Evolutionary conservation across 1,140 invertebrate genomes (phyloP).

Genomic region (Holcopasites calliopsidis): DNA sequence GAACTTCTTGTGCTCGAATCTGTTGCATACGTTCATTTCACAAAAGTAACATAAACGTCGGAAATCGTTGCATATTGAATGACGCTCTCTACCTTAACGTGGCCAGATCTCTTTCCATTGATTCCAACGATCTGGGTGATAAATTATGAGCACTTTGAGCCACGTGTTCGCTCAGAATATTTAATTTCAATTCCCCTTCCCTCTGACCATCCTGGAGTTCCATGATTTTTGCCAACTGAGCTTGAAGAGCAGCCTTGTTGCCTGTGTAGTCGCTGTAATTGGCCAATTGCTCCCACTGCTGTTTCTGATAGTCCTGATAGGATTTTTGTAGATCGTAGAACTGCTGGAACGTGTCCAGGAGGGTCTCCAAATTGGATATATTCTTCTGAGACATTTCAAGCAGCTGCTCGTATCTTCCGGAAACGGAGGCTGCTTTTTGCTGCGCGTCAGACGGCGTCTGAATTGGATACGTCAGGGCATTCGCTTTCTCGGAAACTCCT

Average conservation of each 20-base stretch:
- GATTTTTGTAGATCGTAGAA: conserved; percentile 92
- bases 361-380: conserved; percentile 87
- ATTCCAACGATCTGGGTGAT: conserved; percentile 88
- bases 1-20: conserved; percentile 91
- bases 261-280: conserved; percentile 90
- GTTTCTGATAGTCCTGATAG: conserved; percentile 92
- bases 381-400: conserved; percentile 82
- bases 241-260: conserved; percentile 87
- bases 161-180: conserved; percentile 85
- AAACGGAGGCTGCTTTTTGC: conserved; percentile 85
- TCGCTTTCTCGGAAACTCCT: conserved; percentile 92
- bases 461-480: conserved; percentile 79
- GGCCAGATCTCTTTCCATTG: conserved; percentile 88
- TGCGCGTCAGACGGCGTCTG: conserved; percentile 84
- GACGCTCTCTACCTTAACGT: conserved; percentile 87
- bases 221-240: conserved; percentile 86
- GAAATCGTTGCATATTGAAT: no score
- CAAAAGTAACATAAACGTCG: no score
- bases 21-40: conserved; percentile 50
- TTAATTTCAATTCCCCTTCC: conserved; percentile 87
- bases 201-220: conserved; percentile 88
- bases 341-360: conserved; percentile 89
- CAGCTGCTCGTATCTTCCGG: conserved; percentile 87
- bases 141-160: conserved; percentile 83
- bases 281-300: conserved; percentile 90